A percentile compares a stretch with the other conserved stretches of the same genome.
Evolutionary conservation across 2,113 vertebrate species (phyloP).

Genomic region (Triplophysa rosa): DNA sequence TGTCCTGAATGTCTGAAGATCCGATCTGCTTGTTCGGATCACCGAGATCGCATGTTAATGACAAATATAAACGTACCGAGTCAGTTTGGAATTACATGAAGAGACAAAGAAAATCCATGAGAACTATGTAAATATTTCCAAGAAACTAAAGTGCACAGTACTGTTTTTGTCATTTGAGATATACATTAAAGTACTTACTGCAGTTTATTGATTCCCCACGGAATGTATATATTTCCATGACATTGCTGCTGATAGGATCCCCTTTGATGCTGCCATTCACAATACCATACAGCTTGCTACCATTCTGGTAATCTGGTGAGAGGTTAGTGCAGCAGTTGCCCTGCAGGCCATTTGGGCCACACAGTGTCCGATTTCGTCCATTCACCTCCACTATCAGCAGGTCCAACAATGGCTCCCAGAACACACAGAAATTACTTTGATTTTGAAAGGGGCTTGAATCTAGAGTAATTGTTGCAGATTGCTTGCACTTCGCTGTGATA

Average conservation of each 20-base stretch:
- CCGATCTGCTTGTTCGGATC: too few relatives aligned
- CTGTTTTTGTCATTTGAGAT: too few relatives aligned
- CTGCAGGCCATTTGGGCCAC: slow-evolving; percentile 47
- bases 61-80: too few relatives aligned
- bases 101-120: too few relatives aligned
- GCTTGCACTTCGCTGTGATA: slow-evolving; percentile 56
- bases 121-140: too few relatives aligned
- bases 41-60: too few relatives aligned
- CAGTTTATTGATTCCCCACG: rapidly evolving
- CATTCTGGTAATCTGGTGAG: rapidly evolving
- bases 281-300: slow-evolving; percentile 47
- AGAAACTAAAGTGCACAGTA: too few relatives aligned
- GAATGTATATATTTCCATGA: slow-evolving; percentile 46
- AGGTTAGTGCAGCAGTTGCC: slow-evolving; percentile 64
- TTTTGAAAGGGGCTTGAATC: rapidly evolving
- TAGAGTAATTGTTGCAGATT: background rate
- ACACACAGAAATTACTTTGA: slow-evolving; percentile 62
- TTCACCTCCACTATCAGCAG: slow-evolving; percentile 61
- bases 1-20: too few relatives aligned
- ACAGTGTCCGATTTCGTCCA: slow-evolving; percentile 42
- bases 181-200: slow-evolving; percentile 59
- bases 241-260: rapidly evolving
- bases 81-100: too few relatives aligned
- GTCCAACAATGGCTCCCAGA: slow-evolving; percentile 73
- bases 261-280: rapidly evolving